Base-by-base conservation (phyloP, 1,140 invertebrate genomes). In the Idris sp. region DNA sequence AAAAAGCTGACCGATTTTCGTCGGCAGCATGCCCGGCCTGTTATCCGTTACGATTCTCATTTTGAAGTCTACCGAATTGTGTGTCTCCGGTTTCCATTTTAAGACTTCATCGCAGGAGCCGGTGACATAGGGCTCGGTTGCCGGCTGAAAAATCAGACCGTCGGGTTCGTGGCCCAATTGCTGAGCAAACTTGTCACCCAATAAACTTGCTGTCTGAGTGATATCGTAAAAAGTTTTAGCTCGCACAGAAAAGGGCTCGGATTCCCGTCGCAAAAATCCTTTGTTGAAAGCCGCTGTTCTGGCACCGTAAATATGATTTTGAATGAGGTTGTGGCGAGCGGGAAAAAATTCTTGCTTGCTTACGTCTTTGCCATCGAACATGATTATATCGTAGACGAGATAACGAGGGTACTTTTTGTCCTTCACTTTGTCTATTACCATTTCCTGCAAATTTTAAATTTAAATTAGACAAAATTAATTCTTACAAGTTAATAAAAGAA, bases 141-240 rank as follows among this genome's bases (percentile, higher is more conserved):
- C 90, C 0, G 98, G 98, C 84, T 99, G 98, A 84, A 99, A 99
- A 78, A 99, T 97, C 0, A 99, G 89, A 35, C 98, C 98, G 85
- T 99, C 98, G 0, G 98, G 97, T 86, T 99, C 97, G 82, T 99
- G 98, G 13, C 91, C 89, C 1, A 99, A 86, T 40, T 93, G 90
- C 65, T 92, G 92, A 0, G 92, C 90, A 86, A 99, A 99, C 80
- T 96, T 96, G 38, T 94, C 93, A 49, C n/a, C 93, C 91, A 9
- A 99, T 87, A 10, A 99, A 86, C 80, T 90, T 92, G 14, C 81
- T 85, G 92, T 88, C 75, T 92, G 89, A 0, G 88, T 89, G 0
- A 98, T 84, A 40, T 95, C 92, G 92, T 93, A 99, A 87, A 99
- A 99, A 15, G 93, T 90, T 86, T 99, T 99, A 13, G 90, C 82